phyloP scores from a whole-genome alignment of 2,797 vertebrate genomes.

The Ptychadena robeensis region DNA sequence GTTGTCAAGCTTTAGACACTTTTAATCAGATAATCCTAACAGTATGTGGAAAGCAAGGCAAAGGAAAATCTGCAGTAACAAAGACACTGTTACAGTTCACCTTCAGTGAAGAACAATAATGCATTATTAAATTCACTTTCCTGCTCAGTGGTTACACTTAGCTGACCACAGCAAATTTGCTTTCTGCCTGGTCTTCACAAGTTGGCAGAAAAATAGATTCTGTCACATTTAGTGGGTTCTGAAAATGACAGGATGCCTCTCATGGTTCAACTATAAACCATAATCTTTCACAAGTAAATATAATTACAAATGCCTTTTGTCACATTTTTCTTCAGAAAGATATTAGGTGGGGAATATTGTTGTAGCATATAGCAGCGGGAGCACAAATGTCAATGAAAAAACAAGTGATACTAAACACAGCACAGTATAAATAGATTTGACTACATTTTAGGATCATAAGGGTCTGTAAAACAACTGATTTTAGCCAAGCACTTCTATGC shows the following conservation, averaged over 20 bases:
- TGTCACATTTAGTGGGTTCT: conserved; percentile 99
- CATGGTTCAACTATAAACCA: conserved; percentile 94
- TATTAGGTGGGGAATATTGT: conserved; percentile 86
- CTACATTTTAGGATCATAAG: conserved; percentile 78
- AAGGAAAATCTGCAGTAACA: conserved; percentile 84
- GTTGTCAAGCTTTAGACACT: conserved; percentile 79
- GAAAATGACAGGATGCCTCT: conserved; percentile 99
- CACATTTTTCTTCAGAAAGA: conserved; percentile 82
- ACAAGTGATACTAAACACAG: conserved; percentile 81
- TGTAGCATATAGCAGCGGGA: conserved; percentile 88
- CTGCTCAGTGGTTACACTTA: conserved; percentile 99
- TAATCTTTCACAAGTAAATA: conserved; percentile 98
- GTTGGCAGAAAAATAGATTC: conserved; percentile 99
- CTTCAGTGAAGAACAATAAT: conserved; percentile 99
- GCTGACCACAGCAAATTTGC: conserved; percentile 99
- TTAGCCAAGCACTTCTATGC: background rate
- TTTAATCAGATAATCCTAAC: conserved; percentile 82
- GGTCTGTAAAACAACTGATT: background rate
- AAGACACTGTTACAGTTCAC: conserved; percentile 98
- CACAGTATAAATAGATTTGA: conserved; percentile 81
- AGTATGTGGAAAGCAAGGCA: conserved; percentile 80
- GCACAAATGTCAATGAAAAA: conserved; percentile 86
- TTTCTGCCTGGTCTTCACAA: conserved; percentile 97
- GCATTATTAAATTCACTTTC: conserved; percentile 99
- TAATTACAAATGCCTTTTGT: conserved; percentile 97